Evolutionary conservation across 2,113 vertebrate species (phyloP), one percentile per base, ranked within the genome.

Genomic region (Hypocryptadius cinnamomeus): DNA sequence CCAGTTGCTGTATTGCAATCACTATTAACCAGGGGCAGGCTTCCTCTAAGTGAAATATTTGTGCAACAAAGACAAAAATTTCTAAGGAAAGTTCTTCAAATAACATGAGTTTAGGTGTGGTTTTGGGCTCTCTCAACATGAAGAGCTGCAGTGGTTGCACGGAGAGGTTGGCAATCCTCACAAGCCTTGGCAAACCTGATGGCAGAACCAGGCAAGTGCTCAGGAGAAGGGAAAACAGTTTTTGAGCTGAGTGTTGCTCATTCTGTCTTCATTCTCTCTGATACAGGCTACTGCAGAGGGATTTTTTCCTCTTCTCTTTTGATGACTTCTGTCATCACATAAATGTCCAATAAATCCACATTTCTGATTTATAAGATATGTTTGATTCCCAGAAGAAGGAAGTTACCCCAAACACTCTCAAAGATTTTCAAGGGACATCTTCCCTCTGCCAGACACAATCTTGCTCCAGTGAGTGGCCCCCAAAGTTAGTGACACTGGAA

Each of bases 21-120:
- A 11, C 51, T 78, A 66, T 87, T 80, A 60, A 78, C 27, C 77
- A 54, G 88, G 60, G 61, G 31, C 66, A 91, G 39, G 28, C 50
- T 86, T 92, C 95, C 35, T 83, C 47, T 88, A 56, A 84, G 73
- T 83, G 14, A 90, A 88, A 78, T 47, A n/a, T 63, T 93, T 90
- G 30, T 33, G 13, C 35, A 70, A 57, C 39, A 73, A 50, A 66
- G 60, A 33, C 47, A 70, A 88, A 83, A 22, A 18, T 40, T 83
- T 92, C 56, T 22, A 28, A 88, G 16, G 54, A 57, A 85, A 90
- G 63, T 57, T 3, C 50, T 60, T 90, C 47, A 74, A 47, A 78
- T 19, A 74, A 3, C 5, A 1, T 15, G 27, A 92, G 22, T 14
- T 94, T 65, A 92, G 90, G 93, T 92, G 74, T 80, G 64, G 47